These are phyloP conservation scores for Cephus runcator DNA, from an alignment of 2,888 invertebrate genomes.

Conservation along the genomic window DNA sequence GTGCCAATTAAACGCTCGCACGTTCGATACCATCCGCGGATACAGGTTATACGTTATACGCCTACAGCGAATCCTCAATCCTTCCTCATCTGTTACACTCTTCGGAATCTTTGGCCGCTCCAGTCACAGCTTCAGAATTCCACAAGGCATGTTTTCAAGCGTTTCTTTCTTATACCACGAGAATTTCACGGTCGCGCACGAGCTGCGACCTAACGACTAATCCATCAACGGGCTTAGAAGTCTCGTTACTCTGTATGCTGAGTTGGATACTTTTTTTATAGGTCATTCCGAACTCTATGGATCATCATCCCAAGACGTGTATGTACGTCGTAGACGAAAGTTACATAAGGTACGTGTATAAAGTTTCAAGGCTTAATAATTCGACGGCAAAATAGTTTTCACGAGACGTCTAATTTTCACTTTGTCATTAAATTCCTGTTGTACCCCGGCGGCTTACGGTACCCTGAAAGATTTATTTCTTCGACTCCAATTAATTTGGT, in stretches of 20 bases:
- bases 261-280: not conserved
- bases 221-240: not conserved
- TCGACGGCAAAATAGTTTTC: not conserved
- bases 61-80: not conserved
- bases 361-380: not conserved
- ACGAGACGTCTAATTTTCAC: not conserved
- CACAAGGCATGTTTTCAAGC: not conserved
- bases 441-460: conserved; percentile 4
- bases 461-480: conserved; percentile 29
- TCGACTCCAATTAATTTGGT: conserved; percentile 58
- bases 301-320: not conserved
- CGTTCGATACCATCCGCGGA: not conserved
- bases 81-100: not conserved
- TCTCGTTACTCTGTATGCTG: not conserved
- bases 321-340: not conserved
- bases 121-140: not conserved
- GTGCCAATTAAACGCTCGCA: conserved; percentile 2
- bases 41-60: not conserved
- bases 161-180: not conserved
- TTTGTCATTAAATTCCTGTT: not conserved
- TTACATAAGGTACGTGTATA: not conserved
- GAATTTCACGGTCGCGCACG: not conserved
- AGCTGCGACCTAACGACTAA: not conserved
- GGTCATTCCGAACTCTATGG: not conserved
- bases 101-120: not conserved